Evolutionary conservation across 2,113 vertebrate genomes (phyloP).

Genomic region (Ameiurus melas): DNA sequence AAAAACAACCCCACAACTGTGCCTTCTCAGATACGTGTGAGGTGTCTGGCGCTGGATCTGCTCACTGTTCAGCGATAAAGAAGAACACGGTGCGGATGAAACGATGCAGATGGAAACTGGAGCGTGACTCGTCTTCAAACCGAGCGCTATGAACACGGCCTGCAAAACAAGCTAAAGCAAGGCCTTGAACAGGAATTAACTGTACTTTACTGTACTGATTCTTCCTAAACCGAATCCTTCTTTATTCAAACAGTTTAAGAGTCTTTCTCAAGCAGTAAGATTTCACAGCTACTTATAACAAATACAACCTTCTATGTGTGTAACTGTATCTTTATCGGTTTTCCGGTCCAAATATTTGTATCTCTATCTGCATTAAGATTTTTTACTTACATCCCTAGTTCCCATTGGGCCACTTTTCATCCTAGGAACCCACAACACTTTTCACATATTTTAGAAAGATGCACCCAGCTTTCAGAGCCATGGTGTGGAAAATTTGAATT

Average conservation of each 20-base stretch:
- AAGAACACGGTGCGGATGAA: constrained; percentile 18
- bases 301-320: neutral
- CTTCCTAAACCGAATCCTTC: neutral
- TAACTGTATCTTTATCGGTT: neutral
- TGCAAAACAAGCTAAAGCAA: neutral
- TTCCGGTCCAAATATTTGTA: neutral
- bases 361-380: neutral
- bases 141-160: neutral
- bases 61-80: constrained; percentile 35
- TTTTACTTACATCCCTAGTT: neutral
- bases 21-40: constrained; percentile 33
- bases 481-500: neutral
- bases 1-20: constrained; percentile 30
- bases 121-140: constrained; percentile 25
- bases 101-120: constrained; percentile 32
- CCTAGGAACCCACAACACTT: neutral
- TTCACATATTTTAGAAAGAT: neutral
- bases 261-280: neutral
- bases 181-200: neutral
- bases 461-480: neutral
- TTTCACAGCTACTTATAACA: neutral
- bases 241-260: neutral
- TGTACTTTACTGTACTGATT: neutral
- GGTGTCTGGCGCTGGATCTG: constrained; percentile 45
- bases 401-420: neutral